These are phyloP conservation scores for Axinella damicornis DNA, from an alignment of 37 sponge, comb jelly and placozoan genomes.

Conservation along the genomic window DNA sequence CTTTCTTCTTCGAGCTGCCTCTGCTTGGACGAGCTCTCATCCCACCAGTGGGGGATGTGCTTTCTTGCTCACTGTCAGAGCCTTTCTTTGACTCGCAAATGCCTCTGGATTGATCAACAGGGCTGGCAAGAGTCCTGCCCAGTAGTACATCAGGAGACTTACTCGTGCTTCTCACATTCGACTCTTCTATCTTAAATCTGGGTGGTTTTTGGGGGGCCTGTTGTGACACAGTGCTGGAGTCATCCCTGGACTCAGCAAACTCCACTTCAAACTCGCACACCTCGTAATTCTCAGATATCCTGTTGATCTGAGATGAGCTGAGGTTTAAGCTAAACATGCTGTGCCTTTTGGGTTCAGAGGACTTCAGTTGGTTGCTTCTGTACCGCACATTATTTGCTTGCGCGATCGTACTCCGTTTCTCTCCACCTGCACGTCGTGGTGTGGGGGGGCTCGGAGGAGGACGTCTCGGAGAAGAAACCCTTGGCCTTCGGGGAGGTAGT, in stretches of 20 bases:
- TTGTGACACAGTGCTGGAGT: too few relatives aligned
- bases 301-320: neutral
- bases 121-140: too few relatives aligned
- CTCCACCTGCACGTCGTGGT: neutral
- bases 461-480: neutral
- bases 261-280: neutral
- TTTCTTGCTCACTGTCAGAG: constrained; percentile 7
- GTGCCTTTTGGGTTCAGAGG: neutral
- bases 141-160: too few relatives aligned
- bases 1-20: neutral
- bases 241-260: too few relatives aligned
- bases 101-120: too few relatives aligned
- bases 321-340: neutral
- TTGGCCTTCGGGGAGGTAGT: too few relatives aligned
- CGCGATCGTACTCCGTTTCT: neutral
- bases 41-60: neutral
- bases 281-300: neutral
- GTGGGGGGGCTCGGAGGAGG: constrained; percentile 20
- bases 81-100: neutral
- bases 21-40: neutral
- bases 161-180: too few relatives aligned
- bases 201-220: too few relatives aligned
- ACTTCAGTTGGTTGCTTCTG: neutral
- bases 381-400: neutral
- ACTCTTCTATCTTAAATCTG: too few relatives aligned